Evolutionary conservation across 2,113 vertebrate genomes (phyloP), one percentile per base, ranked within the genome.

Genomic region (Carassius gibelio): DNA sequence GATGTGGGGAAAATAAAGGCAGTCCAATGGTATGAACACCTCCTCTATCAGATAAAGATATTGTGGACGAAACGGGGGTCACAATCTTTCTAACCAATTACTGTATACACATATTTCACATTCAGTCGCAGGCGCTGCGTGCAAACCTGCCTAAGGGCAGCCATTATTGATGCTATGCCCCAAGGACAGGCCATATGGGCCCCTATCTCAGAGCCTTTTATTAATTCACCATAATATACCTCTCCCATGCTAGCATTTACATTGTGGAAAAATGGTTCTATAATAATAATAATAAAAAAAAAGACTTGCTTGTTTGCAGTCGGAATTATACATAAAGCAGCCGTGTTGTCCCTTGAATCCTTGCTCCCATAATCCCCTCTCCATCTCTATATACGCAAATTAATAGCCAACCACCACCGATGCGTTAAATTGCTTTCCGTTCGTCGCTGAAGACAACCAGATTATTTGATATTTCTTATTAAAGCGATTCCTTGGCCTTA

Each of bases 371-470:
- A 93, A 92, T 94, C 92, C 93, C 95, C 84, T 88, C 89, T 95
- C 94, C 92, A 95, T 95, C 94, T 93, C 95, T 93, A 36, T n/a
- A n/a, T 36, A 93, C 90, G 91, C 93, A 95, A 94, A 97, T 96
- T 97, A 98, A 97, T 96, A 97, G 97, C 95, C 95, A 95, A 94
- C 94, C 90, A 93, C 95, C 94, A 96, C 94, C 96, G 95, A 96
- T 96, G 97, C 96, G 92, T 99, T 97, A 99, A 99, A 99, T 99
- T 99, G 96, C 94, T 97, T 97, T 96, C 95, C 88, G 90, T 94
- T 93, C 89, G 85, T 91, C 90, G 88, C 92, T 75, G 90, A 91
- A 95, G 94, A 96, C 91, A 94, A 94, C 93, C 93, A 92, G 92
- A 93, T 94, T 94, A 94, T 94, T 94, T 94, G 92, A 94, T 95